Conservation (phyloP, 2,113 vertebrate species). For the Probosciger aterrimus region DNA sequence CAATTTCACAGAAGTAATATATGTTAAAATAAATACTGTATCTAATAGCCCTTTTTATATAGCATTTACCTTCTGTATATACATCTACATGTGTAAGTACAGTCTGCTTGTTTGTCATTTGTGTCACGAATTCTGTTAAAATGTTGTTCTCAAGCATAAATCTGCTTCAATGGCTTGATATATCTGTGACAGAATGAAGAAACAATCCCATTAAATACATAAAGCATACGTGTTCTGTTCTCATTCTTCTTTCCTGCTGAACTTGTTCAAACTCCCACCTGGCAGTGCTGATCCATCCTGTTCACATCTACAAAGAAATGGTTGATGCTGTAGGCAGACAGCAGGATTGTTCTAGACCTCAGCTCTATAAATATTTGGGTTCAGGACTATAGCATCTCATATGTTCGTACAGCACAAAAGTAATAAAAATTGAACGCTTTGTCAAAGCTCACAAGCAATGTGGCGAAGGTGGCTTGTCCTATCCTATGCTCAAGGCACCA, state of each 20-base stretch:
- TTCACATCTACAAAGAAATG: neutral
- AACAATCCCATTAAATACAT: neutral
- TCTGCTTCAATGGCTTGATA: neutral
- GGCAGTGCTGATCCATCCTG: neutral
- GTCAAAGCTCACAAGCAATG: neutral
- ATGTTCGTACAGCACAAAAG: neutral
- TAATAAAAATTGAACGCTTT: neutral
- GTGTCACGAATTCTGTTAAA: neutral
- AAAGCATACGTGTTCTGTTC: neutral
- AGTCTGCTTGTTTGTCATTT: neutral
- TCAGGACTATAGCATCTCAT: accelerated
- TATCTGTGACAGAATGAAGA: neutral
- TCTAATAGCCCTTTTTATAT: neutral
- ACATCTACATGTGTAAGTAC: neutral
- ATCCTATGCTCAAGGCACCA: neutral
- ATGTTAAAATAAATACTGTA: neutral
- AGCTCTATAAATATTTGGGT: neutral
- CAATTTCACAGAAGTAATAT: neutral
- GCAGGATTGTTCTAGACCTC: neutral
- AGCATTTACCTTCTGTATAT: neutral
- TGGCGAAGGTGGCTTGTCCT: neutral
- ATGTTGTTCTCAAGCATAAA: neutral
- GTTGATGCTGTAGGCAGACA: neutral
- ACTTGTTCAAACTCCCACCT: neutral
- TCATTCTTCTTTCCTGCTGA: neutral